A percentile compares a stretch with the other conserved stretches of the same genome.
phyloP scores from a whole-genome alignment of 2,888 invertebrate genomes.

The Microplitis deprimator region DNA sequence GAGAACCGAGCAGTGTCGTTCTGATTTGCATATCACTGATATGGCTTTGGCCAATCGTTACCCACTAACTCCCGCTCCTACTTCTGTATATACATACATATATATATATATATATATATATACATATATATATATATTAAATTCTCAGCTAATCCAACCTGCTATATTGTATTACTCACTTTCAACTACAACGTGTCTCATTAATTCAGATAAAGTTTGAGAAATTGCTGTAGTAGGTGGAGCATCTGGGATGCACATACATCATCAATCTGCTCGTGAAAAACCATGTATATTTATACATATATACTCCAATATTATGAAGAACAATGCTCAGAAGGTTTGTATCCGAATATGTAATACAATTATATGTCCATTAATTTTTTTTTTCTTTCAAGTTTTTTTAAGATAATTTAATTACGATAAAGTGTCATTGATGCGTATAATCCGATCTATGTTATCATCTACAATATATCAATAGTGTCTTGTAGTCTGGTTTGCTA shows the following conservation, averaged over 20 bases:
- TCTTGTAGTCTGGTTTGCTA: slow-evolving; percentile 51
- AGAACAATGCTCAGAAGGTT: not conserved
- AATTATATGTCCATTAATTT: not conserved
- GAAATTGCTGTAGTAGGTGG: slow-evolving; percentile 35
- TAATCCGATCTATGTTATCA: too few species aligned
- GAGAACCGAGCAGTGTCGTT: slow-evolving; percentile 8
- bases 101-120: too few species aligned
- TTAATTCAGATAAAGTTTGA: slow-evolving; percentile 37
- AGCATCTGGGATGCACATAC: slow-evolving; percentile 31
- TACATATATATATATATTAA: not conserved
- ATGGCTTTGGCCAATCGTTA: slow-evolving; percentile 25
- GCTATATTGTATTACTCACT: not conserved
- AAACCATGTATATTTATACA: not conserved
- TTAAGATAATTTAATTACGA: not conserved
- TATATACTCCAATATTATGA: slow-evolving; percentile 12
- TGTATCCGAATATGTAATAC: not conserved
- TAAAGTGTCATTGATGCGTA: not conserved
- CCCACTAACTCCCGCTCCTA: slow-evolving; percentile 23
- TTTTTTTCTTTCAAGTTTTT: not conserved
- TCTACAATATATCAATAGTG: too few species aligned
- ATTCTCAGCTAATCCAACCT: not conserved
- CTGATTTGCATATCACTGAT: slow-evolving; percentile 38
- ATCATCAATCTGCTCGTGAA: slow-evolving; percentile 26
- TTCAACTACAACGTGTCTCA: slow-evolving; percentile 14
- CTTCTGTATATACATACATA: not conserved